These are phyloP conservation scores for Xenopus tropicalis DNA, from an alignment of 2,113 vertebrate genomes.

Conservation along the genomic window DNA sequence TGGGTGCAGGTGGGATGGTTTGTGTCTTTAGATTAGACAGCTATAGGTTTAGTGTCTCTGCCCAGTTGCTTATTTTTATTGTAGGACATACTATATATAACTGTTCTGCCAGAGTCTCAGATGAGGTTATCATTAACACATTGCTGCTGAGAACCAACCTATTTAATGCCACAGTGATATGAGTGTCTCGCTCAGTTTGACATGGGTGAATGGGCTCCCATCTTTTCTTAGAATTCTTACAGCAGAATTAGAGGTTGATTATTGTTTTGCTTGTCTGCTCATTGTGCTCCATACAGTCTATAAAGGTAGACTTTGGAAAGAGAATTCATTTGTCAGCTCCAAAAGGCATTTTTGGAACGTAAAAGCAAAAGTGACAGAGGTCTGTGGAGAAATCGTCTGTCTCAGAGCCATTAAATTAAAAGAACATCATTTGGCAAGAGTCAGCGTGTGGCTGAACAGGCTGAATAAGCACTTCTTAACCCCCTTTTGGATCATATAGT, in stretches of 20 bases:
- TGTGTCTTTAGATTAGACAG: too few relatives aligned
- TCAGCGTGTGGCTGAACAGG: not conserved
- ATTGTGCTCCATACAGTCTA: slow-evolving; percentile 3
- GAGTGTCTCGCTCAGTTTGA: slow-evolving; percentile 1
- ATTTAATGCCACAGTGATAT: not conserved
- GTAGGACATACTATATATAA: too few relatives aligned
- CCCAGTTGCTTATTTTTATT: too few relatives aligned
- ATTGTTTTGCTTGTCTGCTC: not conserved
- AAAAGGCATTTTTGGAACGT: slow-evolving; percentile 12
- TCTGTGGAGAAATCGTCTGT: slow-evolving; percentile 10
- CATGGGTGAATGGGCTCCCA: slow-evolving; percentile 28
- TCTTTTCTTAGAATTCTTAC: slow-evolving; percentile 7
- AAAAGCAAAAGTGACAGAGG: slow-evolving; percentile 26
- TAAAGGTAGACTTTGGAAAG: slow-evolving; percentile 24
- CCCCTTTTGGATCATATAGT: too few relatives aligned
- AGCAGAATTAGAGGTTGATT: not conserved
- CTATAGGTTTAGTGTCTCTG: too few relatives aligned
- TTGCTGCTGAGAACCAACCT: too few relatives aligned
- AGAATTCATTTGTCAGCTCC: slow-evolving; percentile 24
- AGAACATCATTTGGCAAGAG: slow-evolving; percentile 28
- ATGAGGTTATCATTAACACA: too few relatives aligned
- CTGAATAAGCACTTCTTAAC: too few relatives aligned
- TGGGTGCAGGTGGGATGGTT: too few relatives aligned
- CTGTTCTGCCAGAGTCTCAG: too few relatives aligned
- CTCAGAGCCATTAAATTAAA: slow-evolving; percentile 17